Evolutionary conservation across 2,113 vertebrate genomes (phyloP).

Genomic region (Noturus placidus): DNA sequence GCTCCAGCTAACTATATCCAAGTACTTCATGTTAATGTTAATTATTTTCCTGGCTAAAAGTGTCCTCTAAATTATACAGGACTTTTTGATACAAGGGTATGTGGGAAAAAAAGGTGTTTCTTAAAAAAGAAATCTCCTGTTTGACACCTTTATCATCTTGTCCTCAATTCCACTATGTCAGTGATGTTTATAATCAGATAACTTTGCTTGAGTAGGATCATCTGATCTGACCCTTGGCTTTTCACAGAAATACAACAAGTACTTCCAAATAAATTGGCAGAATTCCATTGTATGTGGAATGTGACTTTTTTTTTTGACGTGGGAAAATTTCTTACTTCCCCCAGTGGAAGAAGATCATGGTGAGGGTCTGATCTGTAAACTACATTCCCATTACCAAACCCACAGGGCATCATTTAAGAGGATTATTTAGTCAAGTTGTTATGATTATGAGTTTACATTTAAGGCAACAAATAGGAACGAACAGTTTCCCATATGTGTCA

Average conservation of each 20-base stretch:
- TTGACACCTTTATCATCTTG: not conserved
- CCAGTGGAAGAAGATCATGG: slow-evolving; percentile 35
- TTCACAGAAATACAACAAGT: slow-evolving; percentile 8
- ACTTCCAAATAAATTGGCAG: slow-evolving; percentile 48
- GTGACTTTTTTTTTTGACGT: slow-evolving; percentile 49
- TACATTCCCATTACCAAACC: slow-evolving; percentile 7
- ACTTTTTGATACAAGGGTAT: not conserved
- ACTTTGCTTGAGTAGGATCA: not conserved
- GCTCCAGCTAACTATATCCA: not conserved
- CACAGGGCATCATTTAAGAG: not conserved
- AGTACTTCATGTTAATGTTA: not conserved
- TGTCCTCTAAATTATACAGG: slow-evolving; percentile 8
- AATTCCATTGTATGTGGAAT: slow-evolving; percentile 44
- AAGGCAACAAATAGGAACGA: not conserved
- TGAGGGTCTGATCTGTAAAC: slow-evolving; percentile 40
- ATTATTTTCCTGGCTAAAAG: slow-evolving; percentile 19
- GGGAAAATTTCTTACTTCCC: slow-evolving; percentile 62
- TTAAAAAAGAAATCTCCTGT: not conserved
- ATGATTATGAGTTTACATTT: slow-evolving; percentile 1
- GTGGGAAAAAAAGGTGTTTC: not conserved
- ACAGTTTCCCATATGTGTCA: not conserved
- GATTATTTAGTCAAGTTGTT: not conserved
- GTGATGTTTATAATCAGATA: slow-evolving; percentile 23
- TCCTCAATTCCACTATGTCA: not conserved
- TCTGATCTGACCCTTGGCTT: not conserved